These are phyloP conservation scores for Amphiura filiformis DNA, from an alignment of 35 echinoderm and acorn worm genomes.

Conservation along the genomic window DNA sequence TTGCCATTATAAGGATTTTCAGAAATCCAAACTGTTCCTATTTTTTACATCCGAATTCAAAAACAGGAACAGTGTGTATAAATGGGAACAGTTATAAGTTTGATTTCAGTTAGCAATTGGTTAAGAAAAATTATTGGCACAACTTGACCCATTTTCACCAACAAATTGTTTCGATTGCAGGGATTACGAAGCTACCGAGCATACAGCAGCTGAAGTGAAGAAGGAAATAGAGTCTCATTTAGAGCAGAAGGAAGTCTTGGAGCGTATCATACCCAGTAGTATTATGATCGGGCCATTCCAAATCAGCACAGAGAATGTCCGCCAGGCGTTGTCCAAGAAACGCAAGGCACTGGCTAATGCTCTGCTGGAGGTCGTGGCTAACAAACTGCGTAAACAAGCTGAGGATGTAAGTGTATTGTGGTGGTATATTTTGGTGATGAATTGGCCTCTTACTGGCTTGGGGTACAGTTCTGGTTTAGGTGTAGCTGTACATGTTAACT, in stretches of 20 bases:
- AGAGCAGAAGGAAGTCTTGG: slow-evolving; percentile 78
- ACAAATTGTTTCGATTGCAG: too few species aligned
- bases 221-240: slow-evolving; percentile 96
- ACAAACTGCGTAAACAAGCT: slow-evolving; percentile 92
- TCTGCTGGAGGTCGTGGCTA: slow-evolving; percentile 87
- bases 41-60: too few species aligned
- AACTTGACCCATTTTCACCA: too few species aligned
- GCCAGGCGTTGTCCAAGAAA: slow-evolving; percentile 92
- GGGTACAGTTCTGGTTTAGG: too few species aligned
- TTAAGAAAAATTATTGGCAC: too few species aligned
- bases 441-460: too few species aligned
- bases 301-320: slow-evolving; percentile 94
- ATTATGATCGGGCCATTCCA: slow-evolving; percentile 95
- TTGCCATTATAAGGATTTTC: too few species aligned
- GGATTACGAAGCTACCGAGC: slow-evolving; percentile 91
- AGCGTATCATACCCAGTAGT: slow-evolving; percentile 87
- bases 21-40: too few species aligned
- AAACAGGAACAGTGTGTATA: too few species aligned
- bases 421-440: background rate
- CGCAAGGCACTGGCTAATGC: slow-evolving; percentile 97
- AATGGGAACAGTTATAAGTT: too few species aligned
- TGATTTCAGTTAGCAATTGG: too few species aligned
- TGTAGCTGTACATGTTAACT: too few species aligned
- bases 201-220: slow-evolving; percentile 93
- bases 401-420: slow-evolving; percentile 88